phyloP scores from a whole-genome alignment of 2,113 vertebrate species.

The Ailurus styani region DNA sequence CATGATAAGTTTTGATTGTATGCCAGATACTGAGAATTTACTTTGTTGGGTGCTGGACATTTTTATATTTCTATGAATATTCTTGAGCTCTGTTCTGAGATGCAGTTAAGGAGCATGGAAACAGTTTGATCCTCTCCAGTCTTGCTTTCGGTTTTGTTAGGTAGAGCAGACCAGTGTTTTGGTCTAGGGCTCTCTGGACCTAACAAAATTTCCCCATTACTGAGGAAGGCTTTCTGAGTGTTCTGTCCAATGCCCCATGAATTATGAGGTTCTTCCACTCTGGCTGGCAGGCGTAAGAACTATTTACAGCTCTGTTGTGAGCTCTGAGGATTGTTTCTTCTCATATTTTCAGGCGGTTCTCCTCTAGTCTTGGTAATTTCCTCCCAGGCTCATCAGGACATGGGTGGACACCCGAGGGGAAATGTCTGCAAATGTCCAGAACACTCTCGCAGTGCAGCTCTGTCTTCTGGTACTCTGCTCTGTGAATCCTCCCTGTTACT shows the following conservation, averaged over 20 bases:
- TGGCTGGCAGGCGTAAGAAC: neutral
- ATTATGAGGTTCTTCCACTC: neutral
- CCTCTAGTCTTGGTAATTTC: neutral
- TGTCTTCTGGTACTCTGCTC: neutral
- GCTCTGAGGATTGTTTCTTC: neutral
- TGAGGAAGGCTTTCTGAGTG: neutral
- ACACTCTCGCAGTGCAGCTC: fast-evolving
- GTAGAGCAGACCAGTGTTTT: neutral
- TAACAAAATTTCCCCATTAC: neutral
- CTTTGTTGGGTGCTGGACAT: neutral
- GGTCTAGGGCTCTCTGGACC: neutral
- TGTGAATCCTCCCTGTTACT: neutral
- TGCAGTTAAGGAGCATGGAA: neutral
- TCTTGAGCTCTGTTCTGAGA: neutral
- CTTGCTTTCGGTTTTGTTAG: neutral
- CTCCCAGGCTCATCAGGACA: neutral
- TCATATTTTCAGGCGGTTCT: neutral
- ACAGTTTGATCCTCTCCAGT: neutral
- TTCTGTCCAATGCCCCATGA: neutral
- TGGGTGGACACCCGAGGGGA: neutral
- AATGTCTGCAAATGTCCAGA: neutral
- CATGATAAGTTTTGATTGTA: neutral
- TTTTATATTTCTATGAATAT: neutral
- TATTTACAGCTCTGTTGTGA: neutral
- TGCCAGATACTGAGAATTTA: neutral